Conservation (phyloP, 2,113 vertebrate genomes). For the Sialia sialis region DNA sequence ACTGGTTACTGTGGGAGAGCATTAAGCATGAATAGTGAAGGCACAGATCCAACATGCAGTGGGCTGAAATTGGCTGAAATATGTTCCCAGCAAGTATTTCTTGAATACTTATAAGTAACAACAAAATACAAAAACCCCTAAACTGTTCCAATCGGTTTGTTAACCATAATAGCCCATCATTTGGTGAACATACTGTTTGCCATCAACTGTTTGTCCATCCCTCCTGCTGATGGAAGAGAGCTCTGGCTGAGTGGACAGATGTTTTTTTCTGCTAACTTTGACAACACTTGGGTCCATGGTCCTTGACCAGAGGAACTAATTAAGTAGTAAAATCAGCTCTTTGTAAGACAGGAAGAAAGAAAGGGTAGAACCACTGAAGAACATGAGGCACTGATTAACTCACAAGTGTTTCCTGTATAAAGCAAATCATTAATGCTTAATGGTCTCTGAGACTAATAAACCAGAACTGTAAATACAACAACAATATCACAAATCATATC, state of each 20-base stretch:
- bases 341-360: constrained; percentile 18
- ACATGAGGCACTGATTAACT: constrained; percentile 38
- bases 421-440: not conserved
- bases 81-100: not conserved
- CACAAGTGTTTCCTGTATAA: constrained; percentile 5
- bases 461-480: not conserved
- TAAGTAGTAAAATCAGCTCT: constrained; percentile 55
- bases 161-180: not conserved
- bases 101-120: not conserved
- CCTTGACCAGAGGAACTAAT: constrained; percentile 55
- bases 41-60: not conserved
- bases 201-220: not conserved
- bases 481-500: not conserved
- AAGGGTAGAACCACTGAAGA: not conserved
- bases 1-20: not conserved
- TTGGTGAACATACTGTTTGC: not conserved
- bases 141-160: not conserved
- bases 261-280: constrained; percentile 43
- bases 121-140: not conserved
- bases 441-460: not conserved
- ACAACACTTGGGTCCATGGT: constrained; percentile 4
- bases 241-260: not conserved
- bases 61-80: not conserved
- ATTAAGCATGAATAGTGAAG: not conserved
- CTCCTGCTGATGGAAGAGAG: not conserved